Percentiles rank a stretch among this genome's conserved stretches.
phyloP scores from a whole-genome alignment of 1,140 invertebrate genomes.

The Drosophila jambulina region DNA sequence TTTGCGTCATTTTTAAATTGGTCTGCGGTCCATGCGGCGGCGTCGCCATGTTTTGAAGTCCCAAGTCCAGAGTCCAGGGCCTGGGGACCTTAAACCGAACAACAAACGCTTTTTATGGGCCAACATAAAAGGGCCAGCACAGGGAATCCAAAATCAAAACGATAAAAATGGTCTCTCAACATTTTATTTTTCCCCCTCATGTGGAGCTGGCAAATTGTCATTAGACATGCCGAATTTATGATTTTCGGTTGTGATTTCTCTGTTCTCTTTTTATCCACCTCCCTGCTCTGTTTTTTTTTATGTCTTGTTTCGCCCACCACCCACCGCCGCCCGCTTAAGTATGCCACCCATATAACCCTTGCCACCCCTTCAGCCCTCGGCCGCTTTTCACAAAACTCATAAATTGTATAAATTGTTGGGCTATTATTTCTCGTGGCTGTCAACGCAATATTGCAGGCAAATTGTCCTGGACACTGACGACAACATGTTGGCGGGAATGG shows the following conservation, averaged over 20 bases:
- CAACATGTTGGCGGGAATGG: slow-evolving; percentile 21
- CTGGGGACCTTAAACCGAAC: slow-evolving; percentile 19
- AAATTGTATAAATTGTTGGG: slow-evolving; percentile 83
- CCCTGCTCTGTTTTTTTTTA: not conserved
- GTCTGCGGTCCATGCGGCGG: slow-evolving; percentile 52
- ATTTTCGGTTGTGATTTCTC: slow-evolving; percentile 76
- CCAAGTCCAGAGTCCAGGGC: not conserved
- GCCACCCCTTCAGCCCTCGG: slow-evolving; percentile 8
- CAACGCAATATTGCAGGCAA: slow-evolving; percentile 80
- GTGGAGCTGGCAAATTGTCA: slow-evolving; percentile 69
- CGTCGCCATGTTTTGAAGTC: slow-evolving; percentile 40
- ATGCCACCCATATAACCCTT: slow-evolving; percentile 65
- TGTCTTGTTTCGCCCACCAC: slow-evolving; percentile 13
- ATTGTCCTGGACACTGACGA: slow-evolving; percentile 56
- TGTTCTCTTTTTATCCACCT: slow-evolving; percentile 4
- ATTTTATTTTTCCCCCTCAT: slow-evolving; percentile 26
- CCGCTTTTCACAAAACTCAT: slow-evolving; percentile 64
- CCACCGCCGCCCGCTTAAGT: slow-evolving; percentile 38
- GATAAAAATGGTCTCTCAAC: slow-evolving; percentile 51
- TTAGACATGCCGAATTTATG: slow-evolving; percentile 84
- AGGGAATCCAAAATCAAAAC: slow-evolving; percentile 54
- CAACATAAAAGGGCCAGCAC: slow-evolving; percentile 40
- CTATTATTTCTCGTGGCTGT: slow-evolving; percentile 83
- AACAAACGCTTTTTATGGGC: slow-evolving; percentile 64
- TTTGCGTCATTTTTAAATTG: slow-evolving; percentile 51